Evolutionary conservation across 2,797 vertebrate genomes (phyloP).

Genomic region (Sebastes nivosus): DNA sequence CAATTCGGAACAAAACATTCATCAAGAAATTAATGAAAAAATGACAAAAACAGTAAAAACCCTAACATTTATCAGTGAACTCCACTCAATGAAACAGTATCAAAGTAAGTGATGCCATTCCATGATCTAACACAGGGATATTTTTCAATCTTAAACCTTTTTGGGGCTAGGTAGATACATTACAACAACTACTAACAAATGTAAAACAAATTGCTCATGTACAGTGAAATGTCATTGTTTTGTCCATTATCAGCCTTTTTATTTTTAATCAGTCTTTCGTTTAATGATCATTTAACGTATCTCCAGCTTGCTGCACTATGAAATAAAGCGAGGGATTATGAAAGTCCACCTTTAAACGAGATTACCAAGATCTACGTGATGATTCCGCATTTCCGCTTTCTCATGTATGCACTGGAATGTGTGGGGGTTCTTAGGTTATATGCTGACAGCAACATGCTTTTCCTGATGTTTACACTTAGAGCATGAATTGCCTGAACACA

Average conservation of each 20-base stretch:
- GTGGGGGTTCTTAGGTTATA: not conserved
- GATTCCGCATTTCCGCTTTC: not conserved
- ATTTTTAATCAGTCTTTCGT: not conserved
- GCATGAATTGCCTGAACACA: not conserved
- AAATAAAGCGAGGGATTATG: not conserved
- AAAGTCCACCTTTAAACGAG: not conserved
- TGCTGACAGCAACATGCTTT: not conserved
- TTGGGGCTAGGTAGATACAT: conserved; percentile 30
- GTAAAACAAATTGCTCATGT: conserved; percentile 10
- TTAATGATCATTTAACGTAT: not conserved
- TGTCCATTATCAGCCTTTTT: not conserved
- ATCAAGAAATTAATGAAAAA: conserved; percentile 58
- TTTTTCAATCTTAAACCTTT: conserved; percentile 8
- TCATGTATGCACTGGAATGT: not conserved
- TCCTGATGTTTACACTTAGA: not conserved
- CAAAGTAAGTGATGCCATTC: conserved; percentile 7
- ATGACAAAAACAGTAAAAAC: conserved; percentile 61
- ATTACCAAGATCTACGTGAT: not conserved
- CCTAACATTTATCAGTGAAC: conserved; percentile 34
- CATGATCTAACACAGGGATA: conserved; percentile 21
- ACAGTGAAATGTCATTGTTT: conserved; percentile 25
- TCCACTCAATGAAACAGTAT: conserved; percentile 9
- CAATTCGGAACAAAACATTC: conserved; percentile 50
- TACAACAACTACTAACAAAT: conserved; percentile 32
- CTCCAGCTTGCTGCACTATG: not conserved